Percentiles rank a stretch among this genome's conserved stretches.
Evolutionary conservation across 2,888 invertebrate species (phyloP).

Genomic region (Cantharis flavilabris): DNA sequence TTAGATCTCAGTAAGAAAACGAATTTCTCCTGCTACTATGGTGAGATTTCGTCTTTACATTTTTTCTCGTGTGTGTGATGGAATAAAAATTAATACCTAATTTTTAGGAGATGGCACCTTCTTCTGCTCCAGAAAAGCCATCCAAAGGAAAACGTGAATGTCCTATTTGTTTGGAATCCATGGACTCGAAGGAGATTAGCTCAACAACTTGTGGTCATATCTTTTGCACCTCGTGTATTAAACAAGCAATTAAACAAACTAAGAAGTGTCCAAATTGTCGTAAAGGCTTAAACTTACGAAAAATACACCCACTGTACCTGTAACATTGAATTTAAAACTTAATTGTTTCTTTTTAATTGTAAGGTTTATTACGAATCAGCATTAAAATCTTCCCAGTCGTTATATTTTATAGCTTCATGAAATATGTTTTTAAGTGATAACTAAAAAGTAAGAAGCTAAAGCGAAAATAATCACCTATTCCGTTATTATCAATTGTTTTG

Average conservation of each 20-base stretch:
- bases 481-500: too few relatives aligned
- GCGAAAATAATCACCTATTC: too few relatives aligned
- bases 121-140: not conserved
- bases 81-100: not conserved
- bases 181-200: conserved; percentile 24
- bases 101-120: not conserved
- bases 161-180: conserved; percentile 34
- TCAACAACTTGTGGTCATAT: conserved; percentile 38
- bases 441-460: too few relatives aligned
- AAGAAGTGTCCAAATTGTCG: conserved; percentile 36
- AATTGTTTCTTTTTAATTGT: not conserved
- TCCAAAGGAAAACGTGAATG: conserved; percentile 9
- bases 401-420: not conserved
- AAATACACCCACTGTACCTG: conserved; percentile 34
- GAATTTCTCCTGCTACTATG: not conserved
- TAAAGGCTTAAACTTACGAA: conserved; percentile 32
- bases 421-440: too few relatives aligned
- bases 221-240: conserved; percentile 35
- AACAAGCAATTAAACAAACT: conserved; percentile 21
- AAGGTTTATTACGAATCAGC: not conserved
- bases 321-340: not conserved
- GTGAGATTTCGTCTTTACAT: not conserved
- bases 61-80: not conserved
- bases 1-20: not conserved
- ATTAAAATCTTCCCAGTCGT: not conserved